Evolutionary conservation across 2,113 vertebrate species (phyloP).

Genomic region (Larimichthys crocea): DNA sequence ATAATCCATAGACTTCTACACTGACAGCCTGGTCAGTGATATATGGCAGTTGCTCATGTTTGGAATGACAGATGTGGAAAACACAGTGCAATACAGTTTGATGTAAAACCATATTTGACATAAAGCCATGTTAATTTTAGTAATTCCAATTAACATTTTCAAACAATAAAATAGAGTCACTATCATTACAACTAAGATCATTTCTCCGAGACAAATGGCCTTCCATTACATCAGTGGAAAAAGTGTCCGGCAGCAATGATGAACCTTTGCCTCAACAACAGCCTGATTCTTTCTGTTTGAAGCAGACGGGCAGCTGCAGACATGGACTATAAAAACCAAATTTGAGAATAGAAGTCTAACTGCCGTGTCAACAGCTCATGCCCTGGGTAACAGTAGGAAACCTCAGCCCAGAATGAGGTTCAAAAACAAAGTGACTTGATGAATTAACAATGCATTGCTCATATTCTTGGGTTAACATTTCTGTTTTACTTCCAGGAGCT

Average conservation of each 20-base stretch:
- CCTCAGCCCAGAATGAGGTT: constrained; percentile 55
- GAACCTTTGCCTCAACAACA: constrained; percentile 72
- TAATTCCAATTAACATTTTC: constrained; percentile 15
- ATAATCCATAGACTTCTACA: neutral
- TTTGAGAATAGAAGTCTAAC: constrained; percentile 78
- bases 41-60: constrained; percentile 19
- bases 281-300: constrained; percentile 77
- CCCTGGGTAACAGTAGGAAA: constrained; percentile 77
- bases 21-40: constrained; percentile 12
- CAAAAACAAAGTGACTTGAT: constrained; percentile 68
- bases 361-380: constrained; percentile 72
- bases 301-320: constrained; percentile 81
- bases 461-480: constrained; percentile 75
- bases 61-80: constrained; percentile 32
- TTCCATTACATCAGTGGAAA: constrained; percentile 70
- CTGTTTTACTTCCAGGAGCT: constrained; percentile 78
- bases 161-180: constrained; percentile 22
- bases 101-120: neutral
- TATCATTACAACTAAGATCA: constrained; percentile 33
- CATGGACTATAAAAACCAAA: constrained; percentile 81
- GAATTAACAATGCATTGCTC: constrained; percentile 70
- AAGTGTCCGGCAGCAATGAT: constrained; percentile 61
- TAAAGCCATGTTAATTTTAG: neutral
- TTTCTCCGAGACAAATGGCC: constrained; percentile 52
- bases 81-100: neutral